phyloP scores from a whole-genome alignment of 2,888 invertebrate genomes.

The Agrochola lychnidis region DNA sequence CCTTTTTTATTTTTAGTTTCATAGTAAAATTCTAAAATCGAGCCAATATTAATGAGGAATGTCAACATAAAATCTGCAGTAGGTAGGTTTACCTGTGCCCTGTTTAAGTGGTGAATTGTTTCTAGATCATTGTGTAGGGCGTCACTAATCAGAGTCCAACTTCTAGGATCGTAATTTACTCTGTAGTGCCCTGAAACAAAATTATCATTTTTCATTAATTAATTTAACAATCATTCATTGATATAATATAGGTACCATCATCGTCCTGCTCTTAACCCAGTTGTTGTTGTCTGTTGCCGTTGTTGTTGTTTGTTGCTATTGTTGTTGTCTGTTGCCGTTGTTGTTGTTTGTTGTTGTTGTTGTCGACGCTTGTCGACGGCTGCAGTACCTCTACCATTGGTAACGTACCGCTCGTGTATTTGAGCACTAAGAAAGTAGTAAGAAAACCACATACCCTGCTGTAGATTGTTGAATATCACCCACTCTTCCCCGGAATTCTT shows the following conservation, averaged over 20 bases:
- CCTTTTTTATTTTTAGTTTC: neutral
- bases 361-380: neutral
- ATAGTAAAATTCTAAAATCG: no score
- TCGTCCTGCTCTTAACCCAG: neutral
- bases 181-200: constrained; percentile 91
- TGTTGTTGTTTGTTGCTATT: no score
- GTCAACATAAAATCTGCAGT: neutral
- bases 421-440: no score
- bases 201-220: neutral
- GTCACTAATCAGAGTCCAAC: constrained; percentile 90
- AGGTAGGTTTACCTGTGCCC: constrained; percentile 92
- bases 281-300: neutral
- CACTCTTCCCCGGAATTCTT: constrained; percentile 85
- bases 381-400: neutral
- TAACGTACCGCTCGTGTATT: neutral
- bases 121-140: constrained; percentile 78
- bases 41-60: neutral
- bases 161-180: constrained; percentile 91
- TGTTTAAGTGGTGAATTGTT: constrained; percentile 92
- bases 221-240: no score
- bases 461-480: constrained; percentile 92
- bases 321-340: no score
- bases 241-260: neutral
- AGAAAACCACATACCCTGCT: constrained; percentile 88
- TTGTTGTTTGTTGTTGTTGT: no score